Evolutionary conservation across 2,797 vertebrate species (phyloP).

Genomic region (Merluccius polli): DNA sequence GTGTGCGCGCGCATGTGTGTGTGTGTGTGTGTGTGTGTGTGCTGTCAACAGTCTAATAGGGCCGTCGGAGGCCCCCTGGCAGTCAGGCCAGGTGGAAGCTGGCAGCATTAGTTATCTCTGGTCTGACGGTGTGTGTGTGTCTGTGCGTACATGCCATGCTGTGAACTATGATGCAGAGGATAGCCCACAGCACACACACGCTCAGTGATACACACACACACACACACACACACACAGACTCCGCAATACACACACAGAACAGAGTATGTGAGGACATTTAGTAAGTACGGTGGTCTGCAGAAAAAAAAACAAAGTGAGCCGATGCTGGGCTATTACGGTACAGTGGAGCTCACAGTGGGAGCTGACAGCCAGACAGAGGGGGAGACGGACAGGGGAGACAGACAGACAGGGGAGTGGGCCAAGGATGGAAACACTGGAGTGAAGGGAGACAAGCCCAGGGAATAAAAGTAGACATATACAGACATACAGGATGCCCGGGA

Average conservation of each 20-base stretch:
- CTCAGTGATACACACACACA: slow-evolving; percentile 1
- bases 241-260: slow-evolving; percentile 8
- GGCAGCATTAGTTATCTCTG: slow-evolving; percentile 40
- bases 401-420: slow-evolving; percentile 30
- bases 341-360: background rate
- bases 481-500: background rate
- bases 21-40: too few species aligned
- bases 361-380: slow-evolving; percentile 19
- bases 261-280: slow-evolving; percentile 25
- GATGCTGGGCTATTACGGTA: background rate
- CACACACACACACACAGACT: slow-evolving; percentile 14
- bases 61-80: slow-evolving; percentile 33
- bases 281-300: slow-evolving; percentile 13
- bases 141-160: too few species aligned
- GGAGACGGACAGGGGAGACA: slow-evolving; percentile 25
- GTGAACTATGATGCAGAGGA: too few species aligned
- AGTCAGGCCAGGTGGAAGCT: slow-evolving; percentile 39
- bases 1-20: too few species aligned
- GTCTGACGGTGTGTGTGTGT: slow-evolving; percentile 18
- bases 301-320: slow-evolving; percentile 24
- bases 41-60: slow-evolving; percentile 35
- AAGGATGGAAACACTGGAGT: background rate
- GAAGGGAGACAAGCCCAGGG: slow-evolving; percentile 2
- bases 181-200: too few species aligned
- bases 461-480: slow-evolving; percentile 36